Base-by-base conservation (phyloP, 2,888 invertebrate species). In the Hydrotaea diabolus region DNA sequence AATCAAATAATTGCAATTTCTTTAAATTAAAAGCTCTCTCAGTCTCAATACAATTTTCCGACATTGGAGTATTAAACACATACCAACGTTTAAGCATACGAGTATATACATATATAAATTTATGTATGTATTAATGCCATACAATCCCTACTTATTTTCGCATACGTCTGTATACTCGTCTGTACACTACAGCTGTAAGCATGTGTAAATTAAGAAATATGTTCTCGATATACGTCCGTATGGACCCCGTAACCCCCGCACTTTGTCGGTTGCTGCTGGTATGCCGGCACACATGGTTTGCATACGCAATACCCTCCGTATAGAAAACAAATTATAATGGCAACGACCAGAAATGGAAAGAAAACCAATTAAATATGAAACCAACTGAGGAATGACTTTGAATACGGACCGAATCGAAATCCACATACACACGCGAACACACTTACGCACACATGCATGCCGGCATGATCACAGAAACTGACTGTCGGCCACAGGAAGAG, bases 321-420 rank as follows among this genome's bases (percentile, higher is more conserved):
- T 64, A 80, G 74, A 71, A 36, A 53, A 23, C 36, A 49, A 69
- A 36, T n/a, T 49, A 77, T 49, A 59, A 31, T 36, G 55, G 62
- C 64, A 64, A 74, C 57, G n/a, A 66, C 62, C 46, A 64, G 59
- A n/a, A 57, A n/a, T 21, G 53, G 31, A 39, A 23, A 46, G 49
- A 80, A 80, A 84, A 77, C 77, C 80, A 84, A 80, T 84, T 84
- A 84, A 80, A 84, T 81, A 77, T 71, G 77, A 84, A 77, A 75
- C 77, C 80, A 75, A 77, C 75, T 77, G 73, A 80, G 80, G 74
- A 78, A 77, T 77, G 77, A 57, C 74, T 75, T 17, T 31, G 43
- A 39, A 74, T 66, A 19, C 55, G 55, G 17, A 39, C 59, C 53
- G 26, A 26, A 36, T 36, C 66, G 31, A 4, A n/a, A n/a, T 39